Evolutionary conservation across 2,797 vertebrate genomes (phyloP).

Genomic region (Cyclura pinguis): DNA sequence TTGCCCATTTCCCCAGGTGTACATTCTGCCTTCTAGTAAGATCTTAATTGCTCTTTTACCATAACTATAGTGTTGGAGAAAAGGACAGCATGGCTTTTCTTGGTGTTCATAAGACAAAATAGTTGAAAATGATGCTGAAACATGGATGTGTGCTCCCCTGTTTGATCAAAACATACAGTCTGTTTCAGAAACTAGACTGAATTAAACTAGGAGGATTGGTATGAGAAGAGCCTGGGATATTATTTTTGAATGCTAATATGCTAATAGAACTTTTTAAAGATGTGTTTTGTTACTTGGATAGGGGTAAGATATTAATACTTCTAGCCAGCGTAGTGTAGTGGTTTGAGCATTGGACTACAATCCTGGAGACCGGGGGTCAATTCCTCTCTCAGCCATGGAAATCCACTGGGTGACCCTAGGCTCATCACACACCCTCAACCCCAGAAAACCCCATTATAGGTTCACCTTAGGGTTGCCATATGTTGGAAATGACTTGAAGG

Average conservation of each 20-base stretch:
- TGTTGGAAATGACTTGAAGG: too few relatives aligned
- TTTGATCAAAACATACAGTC: constrained; percentile 38
- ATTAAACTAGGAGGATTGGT: constrained; percentile 37
- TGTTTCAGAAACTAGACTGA: constrained; percentile 48
- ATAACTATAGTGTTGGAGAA: background rate
- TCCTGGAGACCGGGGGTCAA: too few relatives aligned
- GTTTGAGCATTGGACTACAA: too few relatives aligned
- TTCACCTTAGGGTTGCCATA: too few relatives aligned
- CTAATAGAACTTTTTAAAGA: background rate
- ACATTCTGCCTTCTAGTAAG: background rate
- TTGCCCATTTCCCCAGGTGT: too few relatives aligned
- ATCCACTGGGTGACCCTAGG: too few relatives aligned
- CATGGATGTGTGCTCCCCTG: constrained; percentile 41
- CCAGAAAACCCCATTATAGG: too few relatives aligned
- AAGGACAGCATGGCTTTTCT: background rate
- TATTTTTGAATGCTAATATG: background rate
- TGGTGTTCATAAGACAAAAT: background rate
- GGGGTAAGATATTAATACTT: too few relatives aligned
- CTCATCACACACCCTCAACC: too few relatives aligned
- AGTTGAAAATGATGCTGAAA: background rate
- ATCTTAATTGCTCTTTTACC: background rate
- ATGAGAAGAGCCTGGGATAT: background rate
- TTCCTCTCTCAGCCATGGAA: too few relatives aligned
- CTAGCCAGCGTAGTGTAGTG: too few relatives aligned
- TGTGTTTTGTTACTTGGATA: too few relatives aligned